These are phyloP conservation scores for Axis porcinus DNA, from an alignment of 2,113 vertebrate species.

Conservation along the genomic window DNA sequence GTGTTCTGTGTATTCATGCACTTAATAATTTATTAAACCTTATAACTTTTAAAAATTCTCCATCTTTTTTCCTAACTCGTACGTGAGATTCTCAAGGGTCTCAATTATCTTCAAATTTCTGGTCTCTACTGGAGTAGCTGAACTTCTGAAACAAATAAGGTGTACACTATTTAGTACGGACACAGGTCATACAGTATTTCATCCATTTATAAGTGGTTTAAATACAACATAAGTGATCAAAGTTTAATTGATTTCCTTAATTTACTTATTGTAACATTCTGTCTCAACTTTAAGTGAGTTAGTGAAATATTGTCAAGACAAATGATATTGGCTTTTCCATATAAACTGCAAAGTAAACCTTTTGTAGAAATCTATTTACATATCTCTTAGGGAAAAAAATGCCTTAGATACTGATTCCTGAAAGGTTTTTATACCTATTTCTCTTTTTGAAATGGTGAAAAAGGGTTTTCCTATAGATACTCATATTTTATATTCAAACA, in stretches of 20 bases:
- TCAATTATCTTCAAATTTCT: slow-evolving; percentile 24
- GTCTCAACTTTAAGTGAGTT: background rate
- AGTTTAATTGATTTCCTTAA: background rate
- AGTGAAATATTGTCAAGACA: slow-evolving; percentile 1
- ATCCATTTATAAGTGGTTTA: background rate
- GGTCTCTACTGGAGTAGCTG: background rate
- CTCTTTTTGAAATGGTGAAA: background rate
- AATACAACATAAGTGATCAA: background rate
- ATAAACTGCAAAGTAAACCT: background rate
- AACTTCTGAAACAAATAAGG: background rate
- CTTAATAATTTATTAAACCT: slow-evolving; percentile 21
- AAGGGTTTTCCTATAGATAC: background rate
- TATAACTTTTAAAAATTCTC: background rate
- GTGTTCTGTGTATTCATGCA: background rate
- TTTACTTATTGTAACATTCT: background rate
- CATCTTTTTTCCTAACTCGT: background rate
- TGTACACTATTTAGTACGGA: background rate
- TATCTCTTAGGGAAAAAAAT: background rate
- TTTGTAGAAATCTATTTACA: background rate
- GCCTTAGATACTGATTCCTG: background rate
- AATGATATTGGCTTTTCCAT: background rate
- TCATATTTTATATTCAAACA: slow-evolving; percentile 16
- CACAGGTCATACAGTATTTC: background rate
- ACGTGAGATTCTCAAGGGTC: background rate
- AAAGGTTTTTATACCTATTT: background rate